Evolutionary conservation across 2,888 invertebrate species (phyloP), one percentile per base, ranked within the genome.

Genomic region (Pterostichus niger): DNA sequence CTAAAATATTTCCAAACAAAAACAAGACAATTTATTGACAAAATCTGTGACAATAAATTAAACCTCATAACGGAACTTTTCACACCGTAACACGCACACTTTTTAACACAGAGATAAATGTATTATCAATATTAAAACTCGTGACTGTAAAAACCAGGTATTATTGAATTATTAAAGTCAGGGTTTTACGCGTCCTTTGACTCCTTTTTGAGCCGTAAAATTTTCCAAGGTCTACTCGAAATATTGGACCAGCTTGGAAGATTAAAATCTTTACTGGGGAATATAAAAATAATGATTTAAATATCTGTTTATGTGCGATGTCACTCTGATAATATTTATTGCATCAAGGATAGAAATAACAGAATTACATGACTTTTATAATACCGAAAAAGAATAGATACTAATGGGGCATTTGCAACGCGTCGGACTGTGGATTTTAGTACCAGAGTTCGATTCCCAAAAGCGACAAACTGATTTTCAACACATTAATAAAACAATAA

Each of bases 1-100:
- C 11, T 33, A 33, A 31, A 61, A 64, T 64, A 64, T 64, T 64
- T 35, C 6, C 64, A 35, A 64, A 33, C 11, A 31, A 64, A 64
- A 64, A 64, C 64, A 64, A 31, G 35, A 31, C 31, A 64, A 64
- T 71, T 68, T 68, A 46, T 71, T 71, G 71, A 76, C 33, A 31
- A 76, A 46, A 33, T 54, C 44, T 59, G 56, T 59, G 78, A 78
- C 24, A 59, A 33, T 24, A 44, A 78, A 54, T 52, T 33, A 49
- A 77, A 54, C 33, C 33, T 35, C 17, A 44, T 59, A 78, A 78
- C 78, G 44, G 78, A 59, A 7, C 6, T 40, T 71, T 71, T 71
- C 24, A 71, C 46, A 46, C 46, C 44, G 17, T 9, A 68, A 71
- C 44, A 71, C 44, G 40, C 44, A 46, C 11, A 46, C 10, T 40